Base-by-base conservation (phyloP, 2,113 vertebrate genomes). In the Sterrhoptilus dennistouni region DNA sequence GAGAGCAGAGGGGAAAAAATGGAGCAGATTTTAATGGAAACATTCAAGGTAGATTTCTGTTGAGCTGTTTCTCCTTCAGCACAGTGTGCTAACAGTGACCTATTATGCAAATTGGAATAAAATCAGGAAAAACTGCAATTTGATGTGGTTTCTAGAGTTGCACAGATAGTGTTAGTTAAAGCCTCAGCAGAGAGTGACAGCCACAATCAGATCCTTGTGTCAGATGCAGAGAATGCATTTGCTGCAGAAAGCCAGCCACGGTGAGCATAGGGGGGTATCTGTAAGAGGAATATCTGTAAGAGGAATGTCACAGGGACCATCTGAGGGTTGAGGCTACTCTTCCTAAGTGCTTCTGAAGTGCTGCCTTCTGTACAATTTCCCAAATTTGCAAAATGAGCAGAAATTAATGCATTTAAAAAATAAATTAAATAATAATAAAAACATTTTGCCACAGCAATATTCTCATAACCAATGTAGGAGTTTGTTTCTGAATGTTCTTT, bases 61-160 rank as follows among this genome's bases (percentile, higher is more conserved):
- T 56, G 88, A 94, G 86, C 92, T 87, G 60, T 81, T 93, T 94
- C 83, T 96, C 76, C 92, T 96, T 86, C 92, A 93, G 88, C 70
- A 66, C n/a, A 29, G 88, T 42, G 70, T 79, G 92, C 75, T 92
- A 95, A 92, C 17, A 9, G 85, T 92, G 96, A 92, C 92, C 93
- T 95, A 81, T 96, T 96, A 95, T 96, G 93, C 92, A 96, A 95
- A 96, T 96, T 64, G 53, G 83, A 90, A 57, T 42, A 96, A 97
- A 97, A 96, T 93, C 93, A 87, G 93, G 92, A 93, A 94, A 95
- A 96, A 75, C 86, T 94, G 95, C 90, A 94, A 93, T 90, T 94
- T 89, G 83, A 91, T 91, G 96, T 96, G 93, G 93, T 92, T 96
- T 93, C 83, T 89, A 75, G 88, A 83, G 72, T 87, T 92, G 88